Base-by-base conservation (phyloP, 1,140 invertebrate genomes). In the Phocides pigmalion region DNA sequence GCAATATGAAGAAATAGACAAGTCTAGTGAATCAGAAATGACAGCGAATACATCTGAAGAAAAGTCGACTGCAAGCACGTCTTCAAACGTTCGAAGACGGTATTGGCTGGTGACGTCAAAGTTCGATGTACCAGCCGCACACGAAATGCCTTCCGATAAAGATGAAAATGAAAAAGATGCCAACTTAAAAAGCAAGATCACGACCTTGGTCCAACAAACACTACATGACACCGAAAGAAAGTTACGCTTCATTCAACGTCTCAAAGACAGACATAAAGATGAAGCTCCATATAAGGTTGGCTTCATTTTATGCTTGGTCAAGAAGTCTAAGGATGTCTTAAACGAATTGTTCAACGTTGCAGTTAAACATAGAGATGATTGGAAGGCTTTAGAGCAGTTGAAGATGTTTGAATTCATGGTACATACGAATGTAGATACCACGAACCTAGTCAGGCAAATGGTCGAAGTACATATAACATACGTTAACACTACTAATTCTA, bases 321-420 rank as follows among this genome's bases (percentile, higher is more conserved):
- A 88, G 51, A 87, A 84, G 49, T 74, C 81, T 14, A 79, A 81
- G 47, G 81, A 86, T 35, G 72, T 87, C n/a, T 42, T 88, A 32
- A 87, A 76, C 19, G 87, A 89, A 64, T 53, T 89, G n/a, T 89
- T 88, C 35, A 89, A 84, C 35, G 79, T 88, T 0, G 87, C 84
- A 0, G 71, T 88, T 11, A 85, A 84, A 15, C 85, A 89, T 37
- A 81, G 75, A 39, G 75, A 85, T 9, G 80, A 85, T 39, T 89
- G 82, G 81, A 85, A 82, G 50, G 82, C 85, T 2, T 37, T 87
- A 28, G 83, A 89, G 54, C 83, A 87, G 46, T 51, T 89, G 62
- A 87, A 85, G 35, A 77, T 87, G n/a, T 89, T 87, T 49, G 87
- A 89, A 49, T 50, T 85, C 6, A 82, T 89, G 5, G 80, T 89